Conservation (phyloP, 2,797 vertebrate genomes). For the Cossypha caffra region DNA sequence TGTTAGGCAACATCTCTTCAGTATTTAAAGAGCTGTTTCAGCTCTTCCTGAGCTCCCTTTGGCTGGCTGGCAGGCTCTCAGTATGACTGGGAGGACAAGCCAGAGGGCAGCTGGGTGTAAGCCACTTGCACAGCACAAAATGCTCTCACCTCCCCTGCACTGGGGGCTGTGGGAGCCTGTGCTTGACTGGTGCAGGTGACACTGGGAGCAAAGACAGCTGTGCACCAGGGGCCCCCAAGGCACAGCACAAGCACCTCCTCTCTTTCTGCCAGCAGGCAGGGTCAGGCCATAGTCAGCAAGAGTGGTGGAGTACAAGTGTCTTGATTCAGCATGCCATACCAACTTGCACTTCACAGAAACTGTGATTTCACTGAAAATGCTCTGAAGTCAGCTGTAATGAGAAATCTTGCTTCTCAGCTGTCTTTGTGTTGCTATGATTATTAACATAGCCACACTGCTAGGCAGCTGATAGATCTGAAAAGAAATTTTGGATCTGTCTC, state of each 20-base stretch:
- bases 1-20: background rate
- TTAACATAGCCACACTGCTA: background rate
- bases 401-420: background rate
- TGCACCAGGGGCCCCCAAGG: background rate
- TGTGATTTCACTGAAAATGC: background rate
- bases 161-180: background rate
- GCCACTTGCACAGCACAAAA: slow-evolving; percentile 27
- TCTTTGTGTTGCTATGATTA: background rate
- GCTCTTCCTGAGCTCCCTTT: background rate
- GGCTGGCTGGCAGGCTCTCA: background rate
- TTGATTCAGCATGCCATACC: background rate
- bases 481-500: background rate
- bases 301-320: background rate
- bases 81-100: background rate
- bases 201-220: background rate
- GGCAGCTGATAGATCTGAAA: background rate
- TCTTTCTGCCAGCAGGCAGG: background rate
- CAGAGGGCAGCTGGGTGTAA: background rate
- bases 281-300: background rate
- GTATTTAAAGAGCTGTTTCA: background rate
- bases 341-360: background rate
- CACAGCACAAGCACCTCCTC: background rate
- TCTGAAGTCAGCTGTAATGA: background rate
- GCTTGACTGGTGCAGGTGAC: background rate
- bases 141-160: background rate